Conservation (phyloP, 1,140 invertebrate genomes). For the Zaprionus davidi region DNA sequence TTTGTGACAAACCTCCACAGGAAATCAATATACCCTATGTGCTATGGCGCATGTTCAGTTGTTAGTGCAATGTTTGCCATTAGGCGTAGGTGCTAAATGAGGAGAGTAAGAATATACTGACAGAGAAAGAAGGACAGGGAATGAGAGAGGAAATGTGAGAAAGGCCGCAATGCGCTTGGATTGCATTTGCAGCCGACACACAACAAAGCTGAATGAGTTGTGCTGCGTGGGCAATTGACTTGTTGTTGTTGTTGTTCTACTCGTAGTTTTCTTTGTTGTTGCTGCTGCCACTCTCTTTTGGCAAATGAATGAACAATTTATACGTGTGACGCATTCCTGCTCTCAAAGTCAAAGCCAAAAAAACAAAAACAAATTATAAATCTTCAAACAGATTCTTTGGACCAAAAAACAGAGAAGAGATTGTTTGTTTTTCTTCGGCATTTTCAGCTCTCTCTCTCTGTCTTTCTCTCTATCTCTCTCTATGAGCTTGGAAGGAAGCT, state of each 20-base stretch:
- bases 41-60: slow-evolving; percentile 7
- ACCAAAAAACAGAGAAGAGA: slow-evolving; percentile 29
- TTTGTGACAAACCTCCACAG: not conserved
- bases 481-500: slow-evolving; percentile 22
- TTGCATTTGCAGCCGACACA: slow-evolving; percentile 46
- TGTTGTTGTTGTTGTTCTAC: slow-evolving; percentile 23
- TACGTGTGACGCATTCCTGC: slow-evolving; percentile 74
- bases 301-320: slow-evolving; percentile 77
- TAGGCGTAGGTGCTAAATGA: slow-evolving; percentile 28
- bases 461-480: not conserved
- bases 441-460: slow-evolving; percentile 7
- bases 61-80: slow-evolving; percentile 6
- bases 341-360: slow-evolving; percentile 79
- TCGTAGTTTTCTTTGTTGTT: slow-evolving; percentile 11
- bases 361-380: slow-evolving; percentile 75
- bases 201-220: slow-evolving; percentile 59
- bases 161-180: slow-evolving; percentile 60
- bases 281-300: slow-evolving; percentile 47
- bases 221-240: slow-evolving; percentile 61
- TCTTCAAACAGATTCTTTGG: slow-evolving; percentile 76
- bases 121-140: not conserved
- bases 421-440: not conserved
- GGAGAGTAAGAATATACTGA: not conserved
- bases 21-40: not conserved
- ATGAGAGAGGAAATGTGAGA: slow-evolving; percentile 4